These are phyloP conservation scores for Xiphydria camelus DNA, from an alignment of 2,888 invertebrate species.

Conservation along the genomic window DNA sequence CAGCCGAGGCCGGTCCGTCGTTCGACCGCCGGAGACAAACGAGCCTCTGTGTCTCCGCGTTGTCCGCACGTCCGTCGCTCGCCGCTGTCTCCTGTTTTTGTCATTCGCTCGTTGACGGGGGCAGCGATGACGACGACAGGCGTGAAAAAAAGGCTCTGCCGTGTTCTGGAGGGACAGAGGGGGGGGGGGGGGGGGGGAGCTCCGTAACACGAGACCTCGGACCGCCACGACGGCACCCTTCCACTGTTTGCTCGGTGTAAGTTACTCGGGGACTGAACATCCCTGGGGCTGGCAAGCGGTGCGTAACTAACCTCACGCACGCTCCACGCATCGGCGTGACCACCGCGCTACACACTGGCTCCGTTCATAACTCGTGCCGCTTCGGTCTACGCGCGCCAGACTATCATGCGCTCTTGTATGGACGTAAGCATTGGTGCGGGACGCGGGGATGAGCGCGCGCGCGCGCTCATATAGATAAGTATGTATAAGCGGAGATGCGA, in stretches of 20 bases:
- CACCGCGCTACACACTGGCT: constrained; percentile 49
- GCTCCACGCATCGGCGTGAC: constrained; percentile 49
- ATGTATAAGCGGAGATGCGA: too few relatives aligned
- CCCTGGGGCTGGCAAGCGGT: constrained; percentile 48
- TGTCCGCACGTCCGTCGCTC: constrained; percentile 20
- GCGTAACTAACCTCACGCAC: constrained; percentile 55
- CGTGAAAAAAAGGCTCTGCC: constrained; percentile 12
- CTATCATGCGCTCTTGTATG: constrained; percentile 15
- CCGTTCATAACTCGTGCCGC: constrained; percentile 46
- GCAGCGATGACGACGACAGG: constrained; percentile 4
- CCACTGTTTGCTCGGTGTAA: constrained; percentile 21
- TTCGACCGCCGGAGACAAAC: constrained; percentile 13
- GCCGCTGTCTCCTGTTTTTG: constrained; percentile 39
- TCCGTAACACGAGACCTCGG: constrained; percentile 28
- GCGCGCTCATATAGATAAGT: background rate
- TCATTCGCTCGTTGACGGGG: constrained; percentile 32
- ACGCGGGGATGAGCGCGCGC: too few relatives aligned
- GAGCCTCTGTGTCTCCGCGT: constrained; percentile 21
- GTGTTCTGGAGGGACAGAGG: background rate
- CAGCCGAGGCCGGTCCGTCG: too few relatives aligned
- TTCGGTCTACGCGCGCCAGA: too few relatives aligned
- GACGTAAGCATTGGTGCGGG: constrained; percentile 7
- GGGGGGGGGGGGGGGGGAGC: background rate
- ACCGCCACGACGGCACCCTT: constrained; percentile 29
- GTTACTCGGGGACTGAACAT: constrained; percentile 29